Percentiles rank a stretch among this genome's conserved stretches.
Evolutionary conservation across 2,888 invertebrate species (phyloP).

Genomic region (Tipula confusa): DNA sequence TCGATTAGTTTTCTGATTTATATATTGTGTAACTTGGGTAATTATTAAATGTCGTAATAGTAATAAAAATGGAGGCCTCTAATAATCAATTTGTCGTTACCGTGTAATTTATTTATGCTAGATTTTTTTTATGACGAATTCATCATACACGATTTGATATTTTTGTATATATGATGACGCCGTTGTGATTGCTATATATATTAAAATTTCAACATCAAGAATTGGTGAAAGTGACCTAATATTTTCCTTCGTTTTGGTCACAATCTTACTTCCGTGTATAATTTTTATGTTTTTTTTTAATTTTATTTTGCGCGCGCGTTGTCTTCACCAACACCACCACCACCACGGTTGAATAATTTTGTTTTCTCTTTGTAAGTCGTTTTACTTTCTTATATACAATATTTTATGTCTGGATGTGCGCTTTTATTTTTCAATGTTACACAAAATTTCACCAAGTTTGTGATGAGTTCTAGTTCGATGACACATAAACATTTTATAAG

Average conservation of each 20-base stretch:
- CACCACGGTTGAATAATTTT: neutral
- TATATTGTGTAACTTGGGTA: neutral
- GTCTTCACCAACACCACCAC: neutral
- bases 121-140: neutral
- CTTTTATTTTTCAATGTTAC: neutral
- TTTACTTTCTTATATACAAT: neutral
- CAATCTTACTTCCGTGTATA: slow-evolving; percentile 28
- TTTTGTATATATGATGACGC: neutral
- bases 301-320: neutral
- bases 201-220: slow-evolving; percentile 3
- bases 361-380: slow-evolving; percentile 3
- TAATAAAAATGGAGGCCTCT: neutral
- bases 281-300: slow-evolving; percentile 20
- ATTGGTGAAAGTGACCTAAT: slow-evolving; percentile 30
- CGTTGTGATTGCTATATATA: neutral
- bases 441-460: neutral
- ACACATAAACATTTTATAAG: neutral
- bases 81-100: neutral
- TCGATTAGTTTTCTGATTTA: neutral
- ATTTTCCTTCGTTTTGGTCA: slow-evolving; percentile 21
- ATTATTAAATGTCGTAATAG: neutral
- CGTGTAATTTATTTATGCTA: neutral
- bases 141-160: neutral
- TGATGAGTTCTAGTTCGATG: neutral
- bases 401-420: neutral